A percentile compares a stretch with the other conserved stretches of the same genome.
Evolutionary conservation across 2,888 invertebrate species (phyloP).

Genomic region (Acrocera orbiculus): DNA sequence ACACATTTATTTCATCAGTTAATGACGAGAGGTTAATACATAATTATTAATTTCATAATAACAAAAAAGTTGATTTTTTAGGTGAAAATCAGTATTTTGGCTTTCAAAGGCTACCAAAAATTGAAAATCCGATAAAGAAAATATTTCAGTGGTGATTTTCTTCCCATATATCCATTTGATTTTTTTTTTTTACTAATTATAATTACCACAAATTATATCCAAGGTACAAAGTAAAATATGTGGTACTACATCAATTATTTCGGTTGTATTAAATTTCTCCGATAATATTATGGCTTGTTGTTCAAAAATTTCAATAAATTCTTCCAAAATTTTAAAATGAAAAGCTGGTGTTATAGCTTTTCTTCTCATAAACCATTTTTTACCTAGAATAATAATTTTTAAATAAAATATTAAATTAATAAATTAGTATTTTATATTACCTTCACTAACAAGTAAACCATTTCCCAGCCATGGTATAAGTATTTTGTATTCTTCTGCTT

Average conservation of each 20-base stretch:
- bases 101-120: too few relatives aligned
- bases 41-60: too few relatives aligned
- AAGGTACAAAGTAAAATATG: slow-evolving; percentile 29
- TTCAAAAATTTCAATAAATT: slow-evolving; percentile 47
- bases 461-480: slow-evolving; percentile 12
- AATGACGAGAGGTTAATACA: too few relatives aligned
- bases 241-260: slow-evolving; percentile 32
- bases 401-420: neutral
- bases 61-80: too few relatives aligned
- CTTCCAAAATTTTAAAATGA: slow-evolving; percentile 54
- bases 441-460: slow-evolving; percentile 10
- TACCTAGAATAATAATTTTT: slow-evolving; percentile 3
- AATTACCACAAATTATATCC: slow-evolving; percentile 29
- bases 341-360: slow-evolving; percentile 55
- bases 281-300: slow-evolving; percentile 38
- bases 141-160: neutral
- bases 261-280: slow-evolving; percentile 22
- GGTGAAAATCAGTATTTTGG: too few relatives aligned
- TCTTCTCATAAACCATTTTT: slow-evolving; percentile 41
- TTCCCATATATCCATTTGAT: neutral
- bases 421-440: neutral
- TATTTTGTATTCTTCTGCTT: slow-evolving; percentile 10
- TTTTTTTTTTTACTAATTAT: neutral
- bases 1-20: too few relatives aligned
- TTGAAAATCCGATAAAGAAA: neutral